Conservation (phyloP, 2,888 invertebrate species). For the Hololepta plana region DNA sequence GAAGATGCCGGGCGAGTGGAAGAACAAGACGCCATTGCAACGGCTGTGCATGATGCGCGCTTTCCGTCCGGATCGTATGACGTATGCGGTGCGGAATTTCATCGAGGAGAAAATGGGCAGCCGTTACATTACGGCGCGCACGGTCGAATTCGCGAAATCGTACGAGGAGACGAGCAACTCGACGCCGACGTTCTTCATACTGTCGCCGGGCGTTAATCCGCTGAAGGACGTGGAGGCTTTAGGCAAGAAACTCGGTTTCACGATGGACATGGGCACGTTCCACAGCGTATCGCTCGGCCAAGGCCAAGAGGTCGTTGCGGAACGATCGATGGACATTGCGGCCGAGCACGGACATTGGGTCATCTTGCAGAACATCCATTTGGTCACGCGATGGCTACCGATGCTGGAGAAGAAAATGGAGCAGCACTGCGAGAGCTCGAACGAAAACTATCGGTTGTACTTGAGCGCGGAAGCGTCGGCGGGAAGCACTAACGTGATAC, state of each 20-base stretch:
- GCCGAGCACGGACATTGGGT: conserved; percentile 77
- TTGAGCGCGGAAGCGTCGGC: conserved; percentile 77
- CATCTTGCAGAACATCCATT: conserved; percentile 81
- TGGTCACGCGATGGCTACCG: conserved; percentile 79
- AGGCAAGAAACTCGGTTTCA: conserved; percentile 64
- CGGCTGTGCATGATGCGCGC: conserved; percentile 84
- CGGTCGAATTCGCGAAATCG: conserved; percentile 68
- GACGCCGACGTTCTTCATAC: conserved; percentile 84
- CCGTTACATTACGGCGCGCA: conserved; percentile 63
- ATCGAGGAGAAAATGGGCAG: conserved; percentile 77
- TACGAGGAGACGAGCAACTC: conserved; percentile 68
- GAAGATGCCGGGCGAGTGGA: conserved; percentile 92
- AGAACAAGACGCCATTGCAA: conserved; percentile 70
- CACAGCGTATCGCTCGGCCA: conserved; percentile 89
- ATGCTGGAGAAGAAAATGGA: conserved; percentile 84
- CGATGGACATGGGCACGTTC: conserved; percentile 63
- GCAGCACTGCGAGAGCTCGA: conserved; percentile 48
- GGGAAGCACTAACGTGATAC: conserved; percentile 42
- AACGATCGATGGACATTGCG: conserved; percentile 65
- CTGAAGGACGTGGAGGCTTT: conserved; percentile 80
- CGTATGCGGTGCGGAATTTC: conserved; percentile 74
- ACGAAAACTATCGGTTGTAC: conserved; percentile 50
- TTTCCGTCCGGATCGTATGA: conserved; percentile 83
- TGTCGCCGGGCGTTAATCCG: conserved; percentile 90
- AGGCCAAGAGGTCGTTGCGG: conserved; percentile 86